phyloP scores from a whole-genome alignment of 2,888 invertebrate species.

The Phymatocera aterrima region DNA sequence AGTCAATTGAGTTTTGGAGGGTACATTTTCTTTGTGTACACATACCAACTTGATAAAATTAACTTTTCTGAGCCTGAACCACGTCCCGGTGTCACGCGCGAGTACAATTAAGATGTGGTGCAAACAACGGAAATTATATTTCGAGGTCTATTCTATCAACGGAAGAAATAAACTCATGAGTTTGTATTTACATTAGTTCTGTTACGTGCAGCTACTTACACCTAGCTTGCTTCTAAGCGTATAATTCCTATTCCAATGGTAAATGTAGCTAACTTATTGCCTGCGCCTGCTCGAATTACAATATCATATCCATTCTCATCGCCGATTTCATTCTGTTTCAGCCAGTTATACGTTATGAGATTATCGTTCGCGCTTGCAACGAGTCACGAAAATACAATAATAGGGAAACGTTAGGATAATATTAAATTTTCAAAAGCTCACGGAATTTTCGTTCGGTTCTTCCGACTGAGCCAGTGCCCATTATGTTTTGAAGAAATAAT shows the following conservation, averaged over 20 bases:
- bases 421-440: no score
- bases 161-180: not conserved
- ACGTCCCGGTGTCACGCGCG: slow-evolving; percentile 23
- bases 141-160: not conserved
- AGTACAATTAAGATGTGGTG: slow-evolving; percentile 38
- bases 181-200: not conserved
- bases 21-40: slow-evolving; percentile 18
- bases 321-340: not conserved
- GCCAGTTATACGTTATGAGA: no score
- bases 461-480: no score
- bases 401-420: no score
- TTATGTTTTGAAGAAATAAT: no score
- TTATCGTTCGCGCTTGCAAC: no score
- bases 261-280: not conserved
- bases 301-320: not conserved
- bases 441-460: no score
- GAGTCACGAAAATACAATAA: no score
- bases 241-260: not conserved
- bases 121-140: slow-evolving; percentile 9
- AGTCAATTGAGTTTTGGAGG: slow-evolving; percentile 22
- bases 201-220: not conserved
- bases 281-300: not conserved
- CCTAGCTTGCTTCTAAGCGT: not conserved
- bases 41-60: not conserved
- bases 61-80: slow-evolving; percentile 10